These are phyloP conservation scores for Salvelinus sp. DNA, from an alignment of 2,113 vertebrate species.

Conservation along the genomic window DNA sequence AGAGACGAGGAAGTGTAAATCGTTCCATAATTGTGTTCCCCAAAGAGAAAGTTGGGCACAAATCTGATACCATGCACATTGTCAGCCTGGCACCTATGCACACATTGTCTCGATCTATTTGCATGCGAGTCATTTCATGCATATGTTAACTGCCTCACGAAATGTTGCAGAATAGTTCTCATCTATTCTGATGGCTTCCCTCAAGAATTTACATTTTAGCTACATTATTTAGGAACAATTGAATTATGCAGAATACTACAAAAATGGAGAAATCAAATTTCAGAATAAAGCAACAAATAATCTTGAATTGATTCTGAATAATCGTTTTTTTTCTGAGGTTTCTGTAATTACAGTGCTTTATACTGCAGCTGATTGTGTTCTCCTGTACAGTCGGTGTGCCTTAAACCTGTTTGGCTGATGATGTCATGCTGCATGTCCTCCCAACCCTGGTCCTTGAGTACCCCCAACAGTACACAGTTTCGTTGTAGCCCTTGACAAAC, in stretches of 20 bases:
- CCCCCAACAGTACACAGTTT: no score
- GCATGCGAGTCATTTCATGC: constrained; percentile 39
- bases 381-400: background rate
- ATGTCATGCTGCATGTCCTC: no score
- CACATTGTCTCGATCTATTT: constrained; percentile 38
- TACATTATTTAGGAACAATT: background rate
- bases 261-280: background rate
- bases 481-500: no score
- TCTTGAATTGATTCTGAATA: background rate
- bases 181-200: constrained; percentile 2
- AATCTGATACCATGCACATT: constrained; percentile 41
- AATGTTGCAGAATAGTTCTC: background rate
- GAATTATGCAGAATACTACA: background rate
- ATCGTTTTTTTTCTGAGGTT: background rate
- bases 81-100: constrained; percentile 42
- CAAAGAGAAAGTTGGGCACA: constrained; percentile 37
- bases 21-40: constrained; percentile 55
- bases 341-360: background rate
- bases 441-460: no score
- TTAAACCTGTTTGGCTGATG: no score
- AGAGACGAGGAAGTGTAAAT: constrained; percentile 62
- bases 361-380: background rate
- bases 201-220: background rate
- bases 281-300: background rate
- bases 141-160: background rate